Evolutionary conservation across 1,140 invertebrate genomes (phyloP), one percentile per base, ranked within the genome.

Genomic region (Augochlora pura): DNA sequence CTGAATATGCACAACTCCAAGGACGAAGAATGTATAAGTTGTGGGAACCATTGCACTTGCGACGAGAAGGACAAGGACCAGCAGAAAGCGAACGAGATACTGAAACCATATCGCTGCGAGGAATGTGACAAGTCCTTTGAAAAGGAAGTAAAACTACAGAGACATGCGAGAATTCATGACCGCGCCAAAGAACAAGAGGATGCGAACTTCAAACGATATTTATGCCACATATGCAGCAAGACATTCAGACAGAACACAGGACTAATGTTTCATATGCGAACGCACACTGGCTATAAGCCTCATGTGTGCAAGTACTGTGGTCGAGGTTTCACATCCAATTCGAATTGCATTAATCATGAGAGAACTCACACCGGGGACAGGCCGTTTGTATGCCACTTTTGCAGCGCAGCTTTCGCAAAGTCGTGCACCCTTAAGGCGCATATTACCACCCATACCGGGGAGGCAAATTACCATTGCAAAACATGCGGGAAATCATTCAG

Each of bases 291-390:
- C 8, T 92, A 95, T 38, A 96, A 95, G 82, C 96, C 96, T 79
- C 95, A 96, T 73, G 94, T 94, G 73, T 96, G 96, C 89, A 94
- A 94, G 84, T 94, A 95, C 81, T 96, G 96, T 89, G 95, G 95
- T 14, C 95, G 96, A 82, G 94, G 95, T 1, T 96, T 95, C 80
- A 94, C 91, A 0, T 91, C 91, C 0, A 92, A 91, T 67, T 91
- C 91, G 0, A 91, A 92, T 65, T 91, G 91, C 54, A 92, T 92
- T 7, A 94, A 94, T 85, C 94, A 95, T 75, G 94, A 95, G 88
- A 91, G 94, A 18, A 95, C 94, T 0, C 95, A 95, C 66, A 95
- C 94, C 0, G 95, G 94, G 0, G 94, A 95, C 75, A 92, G 94
- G 73, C 94, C 94, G 0, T 95, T 94, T 52, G 91, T 94, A 21